Evolutionary conservation across 2,888 invertebrate genomes (phyloP).

Genomic region (Melanargia galathea): DNA sequence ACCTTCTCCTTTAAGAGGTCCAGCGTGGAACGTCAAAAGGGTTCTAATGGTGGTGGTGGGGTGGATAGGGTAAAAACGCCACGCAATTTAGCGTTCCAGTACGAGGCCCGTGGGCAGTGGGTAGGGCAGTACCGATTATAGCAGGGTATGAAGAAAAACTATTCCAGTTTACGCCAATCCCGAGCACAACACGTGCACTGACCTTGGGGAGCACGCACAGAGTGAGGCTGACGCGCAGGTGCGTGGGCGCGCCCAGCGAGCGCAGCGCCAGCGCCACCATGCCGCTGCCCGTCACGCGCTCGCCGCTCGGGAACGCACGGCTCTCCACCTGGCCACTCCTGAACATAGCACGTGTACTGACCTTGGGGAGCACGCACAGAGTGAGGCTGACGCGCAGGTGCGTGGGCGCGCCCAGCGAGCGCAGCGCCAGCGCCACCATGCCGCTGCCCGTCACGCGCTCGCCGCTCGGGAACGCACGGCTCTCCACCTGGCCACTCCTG

Average conservation of each 20-base stretch:
- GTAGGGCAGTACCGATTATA: no score
- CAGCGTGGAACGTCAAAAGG: no score
- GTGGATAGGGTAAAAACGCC: no score
- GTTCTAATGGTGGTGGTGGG: no score
- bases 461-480: slow-evolving; percentile 85
- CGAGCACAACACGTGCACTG: background rate
- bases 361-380: slow-evolving; percentile 76
- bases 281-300: slow-evolving; percentile 85
- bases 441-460: slow-evolving; percentile 85
- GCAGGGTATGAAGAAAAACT: no score
- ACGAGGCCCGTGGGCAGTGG: no score
- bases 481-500: slow-evolving; percentile 84
- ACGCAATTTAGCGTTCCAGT: no score
- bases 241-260: slow-evolving; percentile 81
- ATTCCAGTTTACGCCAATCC: no score
- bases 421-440: slow-evolving; percentile 87
- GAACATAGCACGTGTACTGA: slow-evolving; percentile 25
- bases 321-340: slow-evolving; percentile 85
- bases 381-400: slow-evolving; percentile 80
- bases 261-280: slow-evolving; percentile 88
- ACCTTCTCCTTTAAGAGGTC: no score
- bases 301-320: slow-evolving; percentile 84
- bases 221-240: slow-evolving; percentile 78
- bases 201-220: slow-evolving; percentile 77
- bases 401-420: slow-evolving; percentile 82